Evolutionary conservation across 2,113 vertebrate genomes (phyloP), one percentile per base, ranked within the genome.

Genomic region (Silurus glanis): DNA sequence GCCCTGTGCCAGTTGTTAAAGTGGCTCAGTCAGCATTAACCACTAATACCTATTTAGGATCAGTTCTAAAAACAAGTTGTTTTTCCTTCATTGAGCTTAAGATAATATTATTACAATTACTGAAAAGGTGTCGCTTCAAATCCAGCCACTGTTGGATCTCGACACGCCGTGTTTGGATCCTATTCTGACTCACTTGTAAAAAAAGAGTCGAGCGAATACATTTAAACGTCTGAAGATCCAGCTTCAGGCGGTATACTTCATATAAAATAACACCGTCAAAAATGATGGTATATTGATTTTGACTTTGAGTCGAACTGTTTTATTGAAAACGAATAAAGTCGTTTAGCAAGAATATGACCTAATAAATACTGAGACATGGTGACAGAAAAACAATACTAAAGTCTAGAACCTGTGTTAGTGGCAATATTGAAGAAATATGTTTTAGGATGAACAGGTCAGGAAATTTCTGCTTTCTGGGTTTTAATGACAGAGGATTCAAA

Each of bases 241-340:
- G 56, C 78, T 61, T 82, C 23, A 82, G 80, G 61, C 21, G 2
- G 23, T n/a, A 17, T 23, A 14, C 25, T 17, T 64, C 45, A 14
- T 66, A 16, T 82, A 82, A 82, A 82, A 61, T 51, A 51, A 9
- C 59, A 51, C 59, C 1, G 59, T 13, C 25, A 51, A 82, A 64
- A 82, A 14, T 51, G 61, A 64, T 49, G 37, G 80, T 49, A 16
- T 49, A 61, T 5, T 64, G 59, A 82, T 59, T 23, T 82, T 51
- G 59, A 64, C 37, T 37, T 2, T 37, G 37, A 37, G 37, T 37
- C 3, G 25, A n/a, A 9, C 2, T 14, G 51, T 21, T 51, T 82
- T 64, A 82, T 62, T 82, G 45, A n/a, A 66, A 82, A 17, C 23
- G 80, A 64, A 64, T 82, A 51, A 14, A 61, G 51, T 9, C 45